Evolutionary conservation across 2,888 invertebrate genomes (phyloP), one percentile per base, ranked within the genome.

Genomic region (Noctua fimbriata): DNA sequence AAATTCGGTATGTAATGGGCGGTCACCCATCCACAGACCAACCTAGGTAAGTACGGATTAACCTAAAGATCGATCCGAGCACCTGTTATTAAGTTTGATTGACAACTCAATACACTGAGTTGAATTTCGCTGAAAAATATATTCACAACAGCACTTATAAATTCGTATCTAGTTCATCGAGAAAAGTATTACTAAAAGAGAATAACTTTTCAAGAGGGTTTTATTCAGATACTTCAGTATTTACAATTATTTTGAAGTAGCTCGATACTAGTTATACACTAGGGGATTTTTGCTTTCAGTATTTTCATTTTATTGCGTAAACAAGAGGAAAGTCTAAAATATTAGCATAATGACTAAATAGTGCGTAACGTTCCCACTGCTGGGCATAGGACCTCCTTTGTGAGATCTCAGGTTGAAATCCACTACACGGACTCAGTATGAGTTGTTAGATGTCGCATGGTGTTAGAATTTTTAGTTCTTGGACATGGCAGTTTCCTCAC

Each of bases 141-240:
- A 77, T 52, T 55, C 24, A 21, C 10, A 83, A 76, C 10, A 55
- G 36, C 7, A 36, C 28, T 65, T 69, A n/a, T 21, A 65, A 41
- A 58, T 28, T 78, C 10, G 21, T 6, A n/a, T 66, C 21, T 28
- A 41, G 3, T 66, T 41, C 6, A 41, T 49, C 14, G 10, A n/a
- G 14, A 49, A 60, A 67, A 72, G 63, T 18, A 69, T 28, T 32
- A 36, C 3, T 16, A 21, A 60, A 52, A 6, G 58, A 58, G 16
- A 65, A 52, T 36, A 58, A 65, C 24, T 77, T 83, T 71, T 66
- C 66, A 71, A 82, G 41, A 41, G 36, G 21, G 58, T 28, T 78
- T 79, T 44, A 69, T 21, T 67, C 47, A 32, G 32, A 55, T 28
- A n/a, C 10, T 55, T 55, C 1, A n/a, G n/a, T 58, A 58, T 52